phyloP scores from a whole-genome alignment of 2,113 vertebrate genomes.

The Cephalopholis sonnerati region DNA sequence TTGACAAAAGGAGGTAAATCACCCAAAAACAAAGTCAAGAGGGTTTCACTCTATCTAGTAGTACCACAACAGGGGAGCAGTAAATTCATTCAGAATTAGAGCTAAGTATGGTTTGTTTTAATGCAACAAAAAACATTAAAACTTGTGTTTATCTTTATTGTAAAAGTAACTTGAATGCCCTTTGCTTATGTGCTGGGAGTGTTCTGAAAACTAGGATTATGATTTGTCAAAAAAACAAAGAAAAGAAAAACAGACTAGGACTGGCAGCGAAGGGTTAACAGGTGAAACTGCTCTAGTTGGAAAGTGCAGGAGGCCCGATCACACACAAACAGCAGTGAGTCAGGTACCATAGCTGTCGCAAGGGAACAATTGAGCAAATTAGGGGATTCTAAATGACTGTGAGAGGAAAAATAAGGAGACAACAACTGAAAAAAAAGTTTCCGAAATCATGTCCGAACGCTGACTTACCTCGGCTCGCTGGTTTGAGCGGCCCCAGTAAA shows the following conservation, averaged over 20 bases:
- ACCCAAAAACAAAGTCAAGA: constrained; percentile 13
- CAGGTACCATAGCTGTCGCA: constrained; percentile 55
- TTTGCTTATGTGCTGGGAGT: neutral
- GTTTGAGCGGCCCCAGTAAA: constrained; percentile 29
- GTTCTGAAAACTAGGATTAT: neutral
- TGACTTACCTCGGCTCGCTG: constrained; percentile 71
- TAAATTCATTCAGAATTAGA: neutral
- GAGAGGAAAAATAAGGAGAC: constrained; percentile 60
- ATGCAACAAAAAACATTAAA: neutral
- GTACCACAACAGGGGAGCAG: neutral
- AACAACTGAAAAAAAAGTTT: constrained; percentile 44
- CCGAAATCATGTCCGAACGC: constrained; percentile 29
- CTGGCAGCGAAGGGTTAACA: constrained; percentile 65
- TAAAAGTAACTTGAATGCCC: neutral
- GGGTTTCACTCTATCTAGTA: neutral
- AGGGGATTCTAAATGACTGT: constrained; percentile 59
- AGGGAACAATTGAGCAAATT: constrained; percentile 73
- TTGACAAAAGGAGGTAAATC: constrained; percentile 22
- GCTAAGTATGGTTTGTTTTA: neutral
- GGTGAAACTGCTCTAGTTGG: constrained; percentile 71
- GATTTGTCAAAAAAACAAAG: neutral
- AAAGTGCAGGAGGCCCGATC: constrained; percentile 72
- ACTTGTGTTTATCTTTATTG: neutral
- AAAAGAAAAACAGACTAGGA: constrained; percentile 13
- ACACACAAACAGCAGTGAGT: constrained; percentile 71